Evolutionary conservation across 2,113 vertebrate species (phyloP).

Genomic region (Cygnus buccinator): DNA sequence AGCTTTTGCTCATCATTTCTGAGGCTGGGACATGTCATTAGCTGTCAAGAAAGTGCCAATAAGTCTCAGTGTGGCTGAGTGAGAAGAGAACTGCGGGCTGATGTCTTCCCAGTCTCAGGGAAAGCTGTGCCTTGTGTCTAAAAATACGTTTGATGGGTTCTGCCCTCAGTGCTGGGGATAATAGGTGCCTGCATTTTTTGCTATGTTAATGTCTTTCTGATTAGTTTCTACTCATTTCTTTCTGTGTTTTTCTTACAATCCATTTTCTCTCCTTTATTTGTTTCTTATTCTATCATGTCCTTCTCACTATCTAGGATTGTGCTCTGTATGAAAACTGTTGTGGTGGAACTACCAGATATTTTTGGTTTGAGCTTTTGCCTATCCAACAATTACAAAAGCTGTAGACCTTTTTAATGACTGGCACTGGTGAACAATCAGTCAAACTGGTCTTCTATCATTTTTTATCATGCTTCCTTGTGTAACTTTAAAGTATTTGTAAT

Average conservation of each 20-base stretch:
- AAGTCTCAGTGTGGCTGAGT: background rate
- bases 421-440: background rate
- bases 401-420: background rate
- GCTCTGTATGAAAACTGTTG: background rate
- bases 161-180: background rate
- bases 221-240: background rate
- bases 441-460: background rate
- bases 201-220: background rate
- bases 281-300: background rate
- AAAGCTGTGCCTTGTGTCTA: background rate
- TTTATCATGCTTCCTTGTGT: background rate
- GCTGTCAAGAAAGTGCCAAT: background rate
- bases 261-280: rapidly evolving
- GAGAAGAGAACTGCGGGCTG: background rate
- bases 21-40: background rate
- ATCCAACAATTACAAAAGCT: background rate
- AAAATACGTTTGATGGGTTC: background rate
- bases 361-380: background rate
- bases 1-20: too few relatives aligned
- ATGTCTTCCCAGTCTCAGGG: background rate
- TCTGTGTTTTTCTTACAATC: background rate
- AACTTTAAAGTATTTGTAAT: background rate
- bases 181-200: background rate
- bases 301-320: background rate
- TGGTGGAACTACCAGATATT: background rate